phyloP scores from a whole-genome alignment of 2,113 vertebrate genomes.

The Taurulus bubalis region DNA sequence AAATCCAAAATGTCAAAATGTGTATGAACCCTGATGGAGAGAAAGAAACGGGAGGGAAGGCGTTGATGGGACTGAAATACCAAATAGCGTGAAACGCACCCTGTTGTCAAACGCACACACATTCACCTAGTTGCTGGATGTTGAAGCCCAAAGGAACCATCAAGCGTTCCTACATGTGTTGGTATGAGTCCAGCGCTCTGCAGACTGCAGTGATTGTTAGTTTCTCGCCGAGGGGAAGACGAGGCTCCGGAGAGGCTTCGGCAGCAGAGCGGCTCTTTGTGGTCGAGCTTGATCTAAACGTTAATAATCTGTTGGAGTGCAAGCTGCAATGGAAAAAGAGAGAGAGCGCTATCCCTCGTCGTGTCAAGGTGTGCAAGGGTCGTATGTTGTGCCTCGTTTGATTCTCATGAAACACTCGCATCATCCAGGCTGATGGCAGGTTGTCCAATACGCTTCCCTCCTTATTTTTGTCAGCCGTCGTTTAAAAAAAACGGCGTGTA shows the following conservation, averaged over 20 bases:
- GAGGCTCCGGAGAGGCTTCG: constrained; percentile 25
- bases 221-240: too few relatives aligned
- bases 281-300: background rate
- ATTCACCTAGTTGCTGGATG: background rate
- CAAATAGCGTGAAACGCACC: background rate
- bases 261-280: too few relatives aligned
- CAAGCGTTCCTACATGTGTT: background rate
- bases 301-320: constrained; percentile 32
- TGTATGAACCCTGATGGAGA: too few relatives aligned
- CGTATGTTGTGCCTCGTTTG: constrained; percentile 9
- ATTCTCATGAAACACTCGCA: constrained; percentile 17
- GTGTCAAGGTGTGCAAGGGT: constrained; percentile 16
- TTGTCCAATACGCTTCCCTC: constrained; percentile 19
- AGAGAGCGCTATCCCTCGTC: too few relatives aligned
- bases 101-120: background rate
- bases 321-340: constrained; percentile 23
- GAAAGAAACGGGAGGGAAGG: background rate
- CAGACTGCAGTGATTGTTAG: constrained; percentile 31
- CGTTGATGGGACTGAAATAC: background rate
- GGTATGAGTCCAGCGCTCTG: background rate
- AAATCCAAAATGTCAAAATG: too few relatives aligned
- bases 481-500: background rate
- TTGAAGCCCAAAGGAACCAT: constrained; percentile 27
- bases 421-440: constrained; percentile 13
- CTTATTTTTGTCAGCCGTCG: constrained; percentile 9